Evolutionary conservation across 1,140 invertebrate species (phyloP).

Genomic region (Phenacoccus solenopsis): DNA sequence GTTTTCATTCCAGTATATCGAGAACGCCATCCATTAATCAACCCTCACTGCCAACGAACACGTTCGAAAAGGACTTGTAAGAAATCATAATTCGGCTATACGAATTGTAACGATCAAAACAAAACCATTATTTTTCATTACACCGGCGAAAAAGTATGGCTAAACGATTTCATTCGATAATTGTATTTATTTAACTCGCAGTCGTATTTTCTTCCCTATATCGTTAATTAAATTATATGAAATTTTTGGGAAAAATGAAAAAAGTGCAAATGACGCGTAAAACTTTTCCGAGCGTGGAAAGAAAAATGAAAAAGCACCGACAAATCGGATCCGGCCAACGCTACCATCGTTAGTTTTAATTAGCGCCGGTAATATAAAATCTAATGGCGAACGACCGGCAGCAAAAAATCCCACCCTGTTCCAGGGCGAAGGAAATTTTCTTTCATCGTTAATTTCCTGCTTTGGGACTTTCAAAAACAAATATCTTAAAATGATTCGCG

Average conservation of each 20-base stretch:
- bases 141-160: neutral
- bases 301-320: conserved; percentile 1
- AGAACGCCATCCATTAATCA: no score
- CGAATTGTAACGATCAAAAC: neutral
- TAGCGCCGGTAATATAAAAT: neutral
- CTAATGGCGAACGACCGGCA: neutral
- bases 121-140: neutral
- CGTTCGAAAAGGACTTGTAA: no score
- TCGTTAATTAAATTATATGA: conserved; percentile 5
- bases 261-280: conserved; percentile 16
- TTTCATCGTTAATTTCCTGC: neutral
- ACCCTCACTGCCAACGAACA: no score
- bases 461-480: conserved; percentile 12
- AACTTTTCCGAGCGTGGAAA: neutral
- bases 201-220: neutral
- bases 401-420: no score
- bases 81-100: neutral
- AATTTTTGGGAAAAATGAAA: conserved; percentile 8
- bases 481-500: conserved; percentile 1
- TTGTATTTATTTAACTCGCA: no score
- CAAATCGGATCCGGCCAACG: neutral
- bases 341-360: neutral
- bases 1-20: no score
- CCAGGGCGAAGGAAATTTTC: neutral
- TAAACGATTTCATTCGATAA: neutral